Percentiles rank a stretch among this genome's conserved stretches.
Evolutionary conservation across 2,113 vertebrate genomes (phyloP).

Genomic region (Lipotes vexillifer): DNA sequence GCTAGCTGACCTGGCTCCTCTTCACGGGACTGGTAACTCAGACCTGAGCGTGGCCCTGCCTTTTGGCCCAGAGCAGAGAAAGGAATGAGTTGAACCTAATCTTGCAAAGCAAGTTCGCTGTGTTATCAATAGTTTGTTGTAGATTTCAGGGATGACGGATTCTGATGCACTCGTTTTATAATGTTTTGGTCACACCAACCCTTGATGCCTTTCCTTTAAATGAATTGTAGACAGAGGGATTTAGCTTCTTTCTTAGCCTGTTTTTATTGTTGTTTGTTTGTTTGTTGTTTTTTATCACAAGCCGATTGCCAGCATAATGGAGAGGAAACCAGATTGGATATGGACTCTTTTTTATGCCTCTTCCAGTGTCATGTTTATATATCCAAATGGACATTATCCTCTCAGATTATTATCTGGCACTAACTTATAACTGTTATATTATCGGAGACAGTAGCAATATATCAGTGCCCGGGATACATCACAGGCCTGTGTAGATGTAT

Average conservation of each 20-base stretch:
- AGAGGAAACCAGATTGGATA: conserved; percentile 57
- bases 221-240: conserved; percentile 21
- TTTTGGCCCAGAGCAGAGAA: not conserved
- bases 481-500: conserved; percentile 60
- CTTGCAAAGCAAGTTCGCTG: conserved; percentile 68
- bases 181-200: conserved; percentile 54
- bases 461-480: conserved; percentile 40
- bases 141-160: conserved; percentile 70
- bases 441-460: conserved; percentile 66
- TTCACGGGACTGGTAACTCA: not conserved
- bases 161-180: conserved; percentile 67
- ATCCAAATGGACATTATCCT: conserved; percentile 52
- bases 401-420: conserved; percentile 48
- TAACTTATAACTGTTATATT: conserved; percentile 62
- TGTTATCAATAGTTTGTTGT: conserved; percentile 25
- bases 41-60: not conserved
- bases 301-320: conserved; percentile 35
- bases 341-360: conserved; percentile 56
- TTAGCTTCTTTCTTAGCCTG: not conserved
- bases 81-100: not conserved
- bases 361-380: conserved; percentile 67
- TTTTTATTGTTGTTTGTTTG: not conserved
- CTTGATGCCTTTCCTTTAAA: conserved; percentile 64
- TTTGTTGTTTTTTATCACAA: conserved; percentile 18
- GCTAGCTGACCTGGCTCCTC: not conserved